Percentiles rank a stretch among this genome's conserved stretches.
Conservation (phyloP, 30 jellyfish, hydroid and myxozoan genomes). For the Haliclystus octoradiatus region DNA sequence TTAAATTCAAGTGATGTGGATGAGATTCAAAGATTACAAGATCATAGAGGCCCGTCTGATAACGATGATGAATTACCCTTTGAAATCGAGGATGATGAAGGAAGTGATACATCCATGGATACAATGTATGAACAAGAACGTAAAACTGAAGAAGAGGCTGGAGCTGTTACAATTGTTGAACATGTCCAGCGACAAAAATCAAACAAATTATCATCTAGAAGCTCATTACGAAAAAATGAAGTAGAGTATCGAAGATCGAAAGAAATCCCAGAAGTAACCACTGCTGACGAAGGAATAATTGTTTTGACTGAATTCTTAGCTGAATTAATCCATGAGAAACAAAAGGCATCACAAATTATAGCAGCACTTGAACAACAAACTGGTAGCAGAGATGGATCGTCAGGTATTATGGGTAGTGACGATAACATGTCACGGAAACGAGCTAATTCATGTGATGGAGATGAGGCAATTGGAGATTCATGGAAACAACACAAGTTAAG, state of each 20-base stretch:
- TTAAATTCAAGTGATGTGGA: neutral
- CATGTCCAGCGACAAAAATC: neutral
- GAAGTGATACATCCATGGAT: neutral
- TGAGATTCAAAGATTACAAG: neutral
- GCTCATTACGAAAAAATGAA: neutral
- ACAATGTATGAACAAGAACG: neutral
- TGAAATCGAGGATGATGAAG: neutral
- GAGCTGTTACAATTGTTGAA: neutral
- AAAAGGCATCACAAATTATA: neutral
- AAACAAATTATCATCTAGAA: neutral
- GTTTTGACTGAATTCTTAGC: constrained; percentile 32
- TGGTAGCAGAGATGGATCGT: neutral
- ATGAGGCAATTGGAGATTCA: neutral
- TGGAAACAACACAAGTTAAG: neutral
- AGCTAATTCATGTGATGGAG: neutral
- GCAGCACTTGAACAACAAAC: neutral
- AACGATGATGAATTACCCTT: neutral
- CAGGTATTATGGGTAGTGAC: neutral
- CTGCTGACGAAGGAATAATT: constrained; percentile 49
- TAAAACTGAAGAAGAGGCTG: neutral
- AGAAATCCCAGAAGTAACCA: neutral
- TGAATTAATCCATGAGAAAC: constrained; percentile 10
- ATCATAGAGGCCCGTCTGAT: neutral
- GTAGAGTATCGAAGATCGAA: neutral
- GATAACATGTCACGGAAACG: neutral